Percentiles rank a stretch among this genome's conserved stretches.
These are phyloP conservation scores for Callocephalon fimbriatum DNA, from an alignment of 2,113 vertebrate genomes.

Conservation along the genomic window DNA sequence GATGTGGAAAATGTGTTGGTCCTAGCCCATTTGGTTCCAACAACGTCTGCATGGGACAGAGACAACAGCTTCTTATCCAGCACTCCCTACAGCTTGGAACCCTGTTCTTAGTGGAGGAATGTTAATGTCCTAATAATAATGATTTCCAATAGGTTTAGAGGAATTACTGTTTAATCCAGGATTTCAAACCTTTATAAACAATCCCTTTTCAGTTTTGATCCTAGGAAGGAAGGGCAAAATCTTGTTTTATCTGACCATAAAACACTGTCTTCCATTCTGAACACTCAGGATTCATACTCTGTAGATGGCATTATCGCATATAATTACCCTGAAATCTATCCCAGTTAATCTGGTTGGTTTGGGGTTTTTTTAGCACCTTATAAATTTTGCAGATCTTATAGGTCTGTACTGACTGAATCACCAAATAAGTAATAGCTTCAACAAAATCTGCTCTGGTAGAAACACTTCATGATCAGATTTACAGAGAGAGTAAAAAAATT, in stretches of 20 bases:
- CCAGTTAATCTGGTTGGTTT: background rate
- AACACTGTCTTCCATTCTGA: background rate
- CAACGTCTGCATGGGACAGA: background rate
- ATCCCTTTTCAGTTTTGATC: background rate
- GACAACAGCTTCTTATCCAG: background rate
- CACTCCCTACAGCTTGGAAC: background rate
- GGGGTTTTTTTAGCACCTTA: constrained; percentile 45
- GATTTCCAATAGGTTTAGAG: background rate
- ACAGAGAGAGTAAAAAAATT: constrained; percentile 47
- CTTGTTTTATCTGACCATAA: background rate
- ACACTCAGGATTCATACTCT: background rate
- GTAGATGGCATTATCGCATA: background rate
- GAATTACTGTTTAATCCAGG: background rate
- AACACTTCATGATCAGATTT: constrained; percentile 42
- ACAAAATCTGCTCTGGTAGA: constrained; percentile 41
- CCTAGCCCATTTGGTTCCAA: background rate
- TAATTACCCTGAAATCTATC: constrained; percentile 1
- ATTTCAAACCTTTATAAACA: background rate
- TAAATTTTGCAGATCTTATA: constrained; percentile 45
- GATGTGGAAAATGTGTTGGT: background rate
- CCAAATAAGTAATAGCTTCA: constrained; percentile 41
- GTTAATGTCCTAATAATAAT: background rate
- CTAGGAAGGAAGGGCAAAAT: background rate
- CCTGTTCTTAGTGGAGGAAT: background rate
- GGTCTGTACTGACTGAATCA: background rate